A percentile compares a stretch with the other conserved stretches of the same genome.
Conservation (phyloP, 2,113 vertebrate species). For the Enhydra lutris region DNA sequence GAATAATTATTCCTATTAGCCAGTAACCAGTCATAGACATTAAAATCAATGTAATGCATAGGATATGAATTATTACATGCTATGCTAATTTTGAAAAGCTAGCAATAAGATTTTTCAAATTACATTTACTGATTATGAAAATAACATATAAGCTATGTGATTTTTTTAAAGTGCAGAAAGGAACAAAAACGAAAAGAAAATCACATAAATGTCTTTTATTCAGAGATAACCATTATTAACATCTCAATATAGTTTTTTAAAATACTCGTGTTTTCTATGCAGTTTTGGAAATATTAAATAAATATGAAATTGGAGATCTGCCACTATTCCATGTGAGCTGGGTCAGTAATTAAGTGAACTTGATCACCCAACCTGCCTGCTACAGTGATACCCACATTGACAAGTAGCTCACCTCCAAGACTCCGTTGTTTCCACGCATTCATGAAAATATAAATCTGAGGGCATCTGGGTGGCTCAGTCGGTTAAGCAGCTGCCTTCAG, state of each 20-base stretch:
- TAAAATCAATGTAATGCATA: neutral
- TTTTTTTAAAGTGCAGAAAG: neutral
- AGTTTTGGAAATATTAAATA: neutral
- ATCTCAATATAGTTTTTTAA: neutral
- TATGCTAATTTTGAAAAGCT: constrained; percentile 13
- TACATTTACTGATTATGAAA: neutral
- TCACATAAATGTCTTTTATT: neutral
- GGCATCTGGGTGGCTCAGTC: too few relatives aligned
- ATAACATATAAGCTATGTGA: neutral
- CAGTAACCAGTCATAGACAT: neutral
- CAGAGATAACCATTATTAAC: neutral
- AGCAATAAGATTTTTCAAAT: neutral
- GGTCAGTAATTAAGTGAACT: neutral
- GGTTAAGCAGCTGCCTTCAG: too few relatives aligned
- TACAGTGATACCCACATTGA: neutral
- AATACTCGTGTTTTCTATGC: neutral
- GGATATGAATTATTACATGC: neutral
- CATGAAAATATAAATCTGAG: constrained; percentile 9
- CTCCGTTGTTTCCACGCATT: neutral
- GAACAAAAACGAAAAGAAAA: neutral
- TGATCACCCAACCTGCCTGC: neutral
- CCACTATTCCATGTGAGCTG: neutral
- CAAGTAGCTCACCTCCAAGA: neutral
- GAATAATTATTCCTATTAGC: neutral
- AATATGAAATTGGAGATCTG: neutral